phyloP scores from a whole-genome alignment of 2,888 invertebrate genomes.

The Ctena decussata region DNA sequence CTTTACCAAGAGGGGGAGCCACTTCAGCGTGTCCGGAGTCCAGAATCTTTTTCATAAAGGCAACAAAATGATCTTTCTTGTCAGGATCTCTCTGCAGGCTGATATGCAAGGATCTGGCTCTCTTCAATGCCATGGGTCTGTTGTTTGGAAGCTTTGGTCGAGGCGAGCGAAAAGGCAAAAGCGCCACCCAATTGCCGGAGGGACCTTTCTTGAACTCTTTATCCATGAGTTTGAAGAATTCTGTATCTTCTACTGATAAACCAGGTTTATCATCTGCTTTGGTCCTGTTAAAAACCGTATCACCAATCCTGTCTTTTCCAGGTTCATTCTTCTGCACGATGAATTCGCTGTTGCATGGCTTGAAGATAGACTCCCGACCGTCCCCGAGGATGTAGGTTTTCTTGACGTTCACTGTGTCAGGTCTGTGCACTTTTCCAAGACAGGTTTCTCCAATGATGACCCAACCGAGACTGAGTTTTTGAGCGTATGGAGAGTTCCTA shows the following conservation, averaged over 20 bases:
- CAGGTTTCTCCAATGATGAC: constrained; percentile 52
- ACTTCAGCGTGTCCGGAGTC: constrained; percentile 49
- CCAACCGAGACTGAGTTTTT: constrained; percentile 43
- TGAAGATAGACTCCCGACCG: constrained; percentile 21
- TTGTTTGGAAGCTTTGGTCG: not conserved
- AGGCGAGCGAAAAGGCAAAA: not conserved
- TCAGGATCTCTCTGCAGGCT: constrained; percentile 10
- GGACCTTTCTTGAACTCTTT: not conserved
- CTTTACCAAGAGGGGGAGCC: constrained; percentile 34
- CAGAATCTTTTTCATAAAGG: constrained; percentile 44
- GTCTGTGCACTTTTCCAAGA: constrained; percentile 47
- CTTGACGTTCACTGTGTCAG: constrained; percentile 35
- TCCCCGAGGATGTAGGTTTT: constrained; percentile 23
- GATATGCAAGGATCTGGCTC: not conserved
- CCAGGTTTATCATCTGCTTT: not conserved
- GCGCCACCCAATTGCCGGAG: not conserved
- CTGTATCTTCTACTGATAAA: not conserved
- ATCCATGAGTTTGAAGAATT: constrained; percentile 15
- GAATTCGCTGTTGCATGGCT: constrained; percentile 43
- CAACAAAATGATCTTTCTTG: constrained; percentile 46
- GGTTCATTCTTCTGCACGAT: constrained; percentile 13
- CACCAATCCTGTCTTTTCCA: not conserved
- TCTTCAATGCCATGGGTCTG: not conserved
- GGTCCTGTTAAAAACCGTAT: not conserved
- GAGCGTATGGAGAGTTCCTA: constrained; percentile 39